Evolutionary conservation across 2,113 vertebrate species (phyloP), one percentile per base, ranked within the genome.

Genomic region (Mus spicilegus): DNA sequence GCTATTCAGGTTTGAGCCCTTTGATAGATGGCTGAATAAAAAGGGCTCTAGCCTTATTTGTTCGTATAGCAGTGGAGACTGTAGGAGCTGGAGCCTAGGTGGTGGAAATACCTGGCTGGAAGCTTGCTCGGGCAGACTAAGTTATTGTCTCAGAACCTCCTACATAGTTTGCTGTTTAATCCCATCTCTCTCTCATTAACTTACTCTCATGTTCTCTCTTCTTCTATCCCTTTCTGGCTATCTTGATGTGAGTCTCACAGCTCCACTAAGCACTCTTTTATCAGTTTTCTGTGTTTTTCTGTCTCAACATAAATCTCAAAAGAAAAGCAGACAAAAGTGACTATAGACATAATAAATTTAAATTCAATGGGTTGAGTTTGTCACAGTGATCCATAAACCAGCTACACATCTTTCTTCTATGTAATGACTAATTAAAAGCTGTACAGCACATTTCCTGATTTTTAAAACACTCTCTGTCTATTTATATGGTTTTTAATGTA

Each of bases 21-120:
- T 80, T 36, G 17, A 36, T 13, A 80, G 51, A 36, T 20, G 9
- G 12, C 4, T 76, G 24, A 76, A 76, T 49, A 12, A 76, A 76
- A 24, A 76, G 20, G 5, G 19, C 10, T 24, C 20, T 61, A 22
- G 17, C 9, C 33, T 61, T 1, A 85, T 85, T 65, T 9, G 8
- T 30, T 3, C 3, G 1, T 82, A 2, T 42, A 42, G 7, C 5
- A 16, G 5, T 51, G 33, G 58, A 65, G 7, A 16, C 33, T n/a
- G 67, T 26, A 54, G 46, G 10, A 87, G 46, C 30, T 8, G 5
- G 28, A 33, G 28, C 42, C 28, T 33, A 49, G 28, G 7, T 67
- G 39, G 17, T 63, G 12, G 33, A 56, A 70, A 19, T 30, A 36
- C 2, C 1, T 24, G 0, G 0, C 19, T 51, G 9, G 2, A 46